Evolutionary conservation across 2,797 vertebrate genomes (phyloP).

Genomic region (Galaxias olidus): DNA sequence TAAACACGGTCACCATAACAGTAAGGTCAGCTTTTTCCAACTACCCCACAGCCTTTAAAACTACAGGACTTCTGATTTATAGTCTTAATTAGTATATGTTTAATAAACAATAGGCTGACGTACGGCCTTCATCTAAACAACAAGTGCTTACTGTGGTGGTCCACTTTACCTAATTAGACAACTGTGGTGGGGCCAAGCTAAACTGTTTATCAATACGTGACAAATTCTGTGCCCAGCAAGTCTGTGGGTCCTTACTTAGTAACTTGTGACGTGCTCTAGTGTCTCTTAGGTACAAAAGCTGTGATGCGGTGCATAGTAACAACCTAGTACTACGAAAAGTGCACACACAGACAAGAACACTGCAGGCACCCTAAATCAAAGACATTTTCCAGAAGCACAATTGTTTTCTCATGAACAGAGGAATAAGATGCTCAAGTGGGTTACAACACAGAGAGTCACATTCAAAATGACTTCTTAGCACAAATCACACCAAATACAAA

Average conservation of each 20-base stretch:
- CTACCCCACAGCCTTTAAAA: not conserved
- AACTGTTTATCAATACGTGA: constrained; percentile 42
- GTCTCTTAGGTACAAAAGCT: constrained; percentile 3
- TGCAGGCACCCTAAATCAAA: not conserved
- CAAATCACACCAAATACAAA: not conserved
- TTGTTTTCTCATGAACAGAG: too few species aligned
- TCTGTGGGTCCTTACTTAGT: constrained; percentile 15
- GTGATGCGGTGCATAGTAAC: not conserved
- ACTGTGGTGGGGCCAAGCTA: constrained; percentile 28
- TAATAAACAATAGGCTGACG: constrained; percentile 40
- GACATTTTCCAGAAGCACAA: too few species aligned
- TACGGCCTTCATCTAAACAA: constrained; percentile 21
- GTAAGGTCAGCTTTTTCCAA: constrained; percentile 46
- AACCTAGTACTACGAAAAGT: not conserved
- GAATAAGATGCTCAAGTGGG: too few species aligned
- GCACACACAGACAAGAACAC: not conserved
- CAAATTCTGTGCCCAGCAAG: constrained; percentile 15
- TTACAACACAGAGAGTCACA: too few species aligned
- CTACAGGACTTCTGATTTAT: constrained; percentile 26
- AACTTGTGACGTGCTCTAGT: constrained; percentile 1
- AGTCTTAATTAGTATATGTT: constrained; percentile 41
- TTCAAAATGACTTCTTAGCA: not conserved
- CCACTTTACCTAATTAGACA: constrained; percentile 47
- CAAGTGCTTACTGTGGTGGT: constrained; percentile 34
- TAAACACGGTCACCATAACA: constrained; percentile 34